Percentiles rank a stretch among this genome's conserved stretches.
Conservation (phyloP, 2,113 vertebrate species). For the Elgaria multicarinata region DNA sequence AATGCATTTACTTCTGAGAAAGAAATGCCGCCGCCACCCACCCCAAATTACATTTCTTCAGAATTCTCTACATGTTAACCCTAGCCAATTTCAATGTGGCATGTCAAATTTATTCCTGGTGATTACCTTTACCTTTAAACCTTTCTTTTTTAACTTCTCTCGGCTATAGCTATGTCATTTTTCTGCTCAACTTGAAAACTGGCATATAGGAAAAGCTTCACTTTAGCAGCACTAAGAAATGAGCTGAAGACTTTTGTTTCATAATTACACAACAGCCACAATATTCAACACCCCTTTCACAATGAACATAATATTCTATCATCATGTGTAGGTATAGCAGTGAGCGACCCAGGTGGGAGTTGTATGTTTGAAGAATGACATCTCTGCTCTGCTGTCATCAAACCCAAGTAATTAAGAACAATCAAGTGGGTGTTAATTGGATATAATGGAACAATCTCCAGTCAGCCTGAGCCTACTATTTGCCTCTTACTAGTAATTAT, state of each 20-base stretch:
- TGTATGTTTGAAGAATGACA: constrained; percentile 91
- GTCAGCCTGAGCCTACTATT: constrained; percentile 92
- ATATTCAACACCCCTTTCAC: constrained; percentile 42
- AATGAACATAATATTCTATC: constrained; percentile 65
- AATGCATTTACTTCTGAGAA: not conserved
- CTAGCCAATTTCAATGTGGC: not conserved
- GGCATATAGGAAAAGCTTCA: not conserved
- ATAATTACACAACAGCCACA: constrained; percentile 29
- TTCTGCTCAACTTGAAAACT: not conserved
- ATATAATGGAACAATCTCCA: constrained; percentile 98
- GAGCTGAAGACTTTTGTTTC: constrained; percentile 44
- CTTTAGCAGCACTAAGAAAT: constrained; percentile 20
- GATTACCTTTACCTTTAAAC: not conserved
- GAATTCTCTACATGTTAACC: too few relatives aligned
- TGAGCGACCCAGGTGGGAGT: constrained; percentile 92
- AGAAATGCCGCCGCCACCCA: too few relatives aligned
- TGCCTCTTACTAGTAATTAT: constrained; percentile 96
- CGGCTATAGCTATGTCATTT: not conserved
- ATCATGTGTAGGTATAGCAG: constrained; percentile 85
- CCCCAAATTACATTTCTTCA: not conserved
- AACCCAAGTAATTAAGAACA: constrained; percentile 97
- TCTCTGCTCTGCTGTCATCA: constrained; percentile 93
- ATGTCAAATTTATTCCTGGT: not conserved
- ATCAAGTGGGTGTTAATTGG: constrained; percentile 99
- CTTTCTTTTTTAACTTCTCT: not conserved